Evolutionary conservation across 2,113 vertebrate genomes (phyloP).

Genomic region (Odobenus rosmarus): DNA sequence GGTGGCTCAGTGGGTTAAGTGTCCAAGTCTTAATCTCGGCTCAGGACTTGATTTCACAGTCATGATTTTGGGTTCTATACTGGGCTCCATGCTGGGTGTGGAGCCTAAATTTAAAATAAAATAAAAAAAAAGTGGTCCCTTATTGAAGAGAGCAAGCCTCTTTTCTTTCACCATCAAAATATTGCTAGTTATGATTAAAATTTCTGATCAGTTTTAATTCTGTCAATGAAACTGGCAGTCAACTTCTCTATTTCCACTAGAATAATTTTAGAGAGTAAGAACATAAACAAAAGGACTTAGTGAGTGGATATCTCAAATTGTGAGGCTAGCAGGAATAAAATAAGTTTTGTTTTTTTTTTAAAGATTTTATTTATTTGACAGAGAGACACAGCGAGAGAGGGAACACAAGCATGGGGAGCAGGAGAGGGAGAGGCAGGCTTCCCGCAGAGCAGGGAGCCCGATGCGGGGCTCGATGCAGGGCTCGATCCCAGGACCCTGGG

Average conservation of each 20-base stretch:
- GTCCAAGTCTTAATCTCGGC: background rate
- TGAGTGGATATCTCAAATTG: background rate
- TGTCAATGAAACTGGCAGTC: background rate
- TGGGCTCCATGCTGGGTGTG: background rate
- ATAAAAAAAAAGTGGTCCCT: background rate
- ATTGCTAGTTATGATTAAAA: background rate
- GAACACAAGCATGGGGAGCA: too few species aligned
- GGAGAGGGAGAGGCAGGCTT: too few species aligned
- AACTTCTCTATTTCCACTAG: background rate
- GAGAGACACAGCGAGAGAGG: too few species aligned
- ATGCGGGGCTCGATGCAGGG: too few species aligned
- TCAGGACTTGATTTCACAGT: background rate
- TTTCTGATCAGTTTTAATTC: background rate
- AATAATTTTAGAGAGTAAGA: slow-evolving; percentile 16
- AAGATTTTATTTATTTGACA: too few species aligned
- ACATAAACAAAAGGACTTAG: background rate
- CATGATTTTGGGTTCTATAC: background rate
- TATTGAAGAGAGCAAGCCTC: background rate
- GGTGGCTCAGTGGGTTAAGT: background rate
- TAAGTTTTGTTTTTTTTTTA: background rate
- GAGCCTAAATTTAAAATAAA: background rate
- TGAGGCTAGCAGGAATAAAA: background rate
- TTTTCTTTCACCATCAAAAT: slow-evolving; percentile 12
- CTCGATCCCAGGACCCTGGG: too few species aligned
- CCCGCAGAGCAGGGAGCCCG: too few species aligned